Evolutionary conservation across 2,797 vertebrate genomes (phyloP).

Genomic region (Paramormyrops hopkinsi): DNA sequence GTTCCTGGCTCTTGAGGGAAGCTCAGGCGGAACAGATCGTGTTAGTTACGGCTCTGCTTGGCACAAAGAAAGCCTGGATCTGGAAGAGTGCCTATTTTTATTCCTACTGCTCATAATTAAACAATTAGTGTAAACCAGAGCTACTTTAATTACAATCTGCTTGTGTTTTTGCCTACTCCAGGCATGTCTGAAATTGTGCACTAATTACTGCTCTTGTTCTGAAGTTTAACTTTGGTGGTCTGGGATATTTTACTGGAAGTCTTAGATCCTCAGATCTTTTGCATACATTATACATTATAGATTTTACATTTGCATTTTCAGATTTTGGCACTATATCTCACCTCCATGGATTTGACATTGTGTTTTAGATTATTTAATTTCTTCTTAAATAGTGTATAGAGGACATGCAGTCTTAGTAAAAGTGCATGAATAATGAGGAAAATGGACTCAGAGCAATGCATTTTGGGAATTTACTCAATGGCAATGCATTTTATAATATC

Average conservation of each 20-base stretch:
- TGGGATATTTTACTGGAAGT: background rate
- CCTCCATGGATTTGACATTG: background rate
- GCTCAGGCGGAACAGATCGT: background rate
- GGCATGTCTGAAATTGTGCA: conserved; percentile 13
- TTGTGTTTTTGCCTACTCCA: conserved; percentile 7
- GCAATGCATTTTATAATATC: background rate
- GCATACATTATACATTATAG: background rate
- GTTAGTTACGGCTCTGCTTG: background rate
- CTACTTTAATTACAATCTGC: conserved; percentile 18
- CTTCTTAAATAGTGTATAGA: background rate
- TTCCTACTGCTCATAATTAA: conserved; percentile 14
- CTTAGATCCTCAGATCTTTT: background rate
- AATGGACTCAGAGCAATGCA: background rate
- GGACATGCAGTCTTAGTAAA: background rate
- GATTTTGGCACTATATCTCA: background rate
- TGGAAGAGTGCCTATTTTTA: background rate
- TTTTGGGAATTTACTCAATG: background rate
- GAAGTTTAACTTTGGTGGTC: background rate
- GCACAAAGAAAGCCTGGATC: background rate
- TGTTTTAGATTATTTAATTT: background rate
- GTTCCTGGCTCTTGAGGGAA: background rate
- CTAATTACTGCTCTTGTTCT: conserved; percentile 8
- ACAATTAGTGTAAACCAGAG: conserved; percentile 6
- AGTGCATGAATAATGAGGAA: background rate
- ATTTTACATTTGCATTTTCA: background rate